Evolutionary conservation across 2,113 vertebrate species (phyloP).

Genomic region (Pionites leucogaster): DNA sequence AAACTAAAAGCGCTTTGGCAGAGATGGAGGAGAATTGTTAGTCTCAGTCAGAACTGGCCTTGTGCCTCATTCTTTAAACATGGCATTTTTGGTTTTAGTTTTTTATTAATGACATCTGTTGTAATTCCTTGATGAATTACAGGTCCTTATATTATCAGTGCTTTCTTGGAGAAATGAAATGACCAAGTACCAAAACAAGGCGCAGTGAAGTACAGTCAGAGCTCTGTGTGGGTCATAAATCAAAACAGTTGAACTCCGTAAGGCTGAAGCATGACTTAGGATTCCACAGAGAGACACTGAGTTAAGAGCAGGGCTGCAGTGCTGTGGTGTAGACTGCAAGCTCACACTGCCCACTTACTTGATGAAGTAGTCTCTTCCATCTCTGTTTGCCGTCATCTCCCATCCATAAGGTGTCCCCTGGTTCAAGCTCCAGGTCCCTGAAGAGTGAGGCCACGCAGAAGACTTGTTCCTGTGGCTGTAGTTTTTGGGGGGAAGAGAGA

Average conservation of each 20-base stretch:
- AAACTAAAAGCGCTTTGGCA: background rate
- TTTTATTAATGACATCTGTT: background rate
- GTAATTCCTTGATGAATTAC: background rate
- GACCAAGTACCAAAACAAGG: background rate
- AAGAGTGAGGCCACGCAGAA: constrained; percentile 89
- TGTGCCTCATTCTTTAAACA: background rate
- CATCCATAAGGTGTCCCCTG: constrained; percentile 94
- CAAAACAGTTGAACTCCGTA: background rate
- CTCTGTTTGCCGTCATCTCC: constrained; percentile 95
- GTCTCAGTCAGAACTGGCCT: background rate
- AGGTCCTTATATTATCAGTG: background rate
- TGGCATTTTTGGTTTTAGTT: background rate
- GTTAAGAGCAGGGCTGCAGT: background rate
- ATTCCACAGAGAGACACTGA: background rate
- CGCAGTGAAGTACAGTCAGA: background rate
- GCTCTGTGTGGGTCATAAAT: background rate
- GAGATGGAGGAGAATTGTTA: background rate
- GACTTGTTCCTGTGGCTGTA: constrained; percentile 93
- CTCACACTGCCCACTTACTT: constrained; percentile 77
- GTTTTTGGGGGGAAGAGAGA: background rate
- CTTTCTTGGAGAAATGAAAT: background rate
- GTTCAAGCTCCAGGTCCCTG: constrained; percentile 89
- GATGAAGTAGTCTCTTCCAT: constrained; percentile 94
- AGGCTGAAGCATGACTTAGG: background rate
- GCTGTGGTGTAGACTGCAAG: background rate